Evolutionary conservation across 2,113 vertebrate genomes (phyloP).

Genomic region (Catagonus wagneri): DNA sequence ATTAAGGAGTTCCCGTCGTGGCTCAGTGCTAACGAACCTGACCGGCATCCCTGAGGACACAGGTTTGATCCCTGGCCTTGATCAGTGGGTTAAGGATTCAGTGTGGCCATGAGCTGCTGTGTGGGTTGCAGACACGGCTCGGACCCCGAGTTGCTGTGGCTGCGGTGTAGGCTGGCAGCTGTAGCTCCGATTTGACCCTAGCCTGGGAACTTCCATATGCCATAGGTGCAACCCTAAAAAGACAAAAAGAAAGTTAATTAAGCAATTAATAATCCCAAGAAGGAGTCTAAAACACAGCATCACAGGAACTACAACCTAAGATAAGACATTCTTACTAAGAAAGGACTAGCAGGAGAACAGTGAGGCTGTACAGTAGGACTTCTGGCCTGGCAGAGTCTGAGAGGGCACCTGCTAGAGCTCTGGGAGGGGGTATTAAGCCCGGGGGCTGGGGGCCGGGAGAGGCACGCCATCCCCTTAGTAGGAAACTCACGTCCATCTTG

Average conservation of each 20-base stretch:
- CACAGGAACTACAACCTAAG: not conserved
- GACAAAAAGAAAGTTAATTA: not conserved
- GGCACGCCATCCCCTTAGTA: accelerated
- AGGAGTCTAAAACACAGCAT: not conserved
- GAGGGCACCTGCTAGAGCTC: not conserved
- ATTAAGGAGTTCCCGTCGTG: not conserved
- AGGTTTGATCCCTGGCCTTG: too few relatives aligned
- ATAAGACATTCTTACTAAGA: not conserved
- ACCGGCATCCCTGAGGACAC: too few relatives aligned
- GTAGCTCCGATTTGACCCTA: too few relatives aligned
- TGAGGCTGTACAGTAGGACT: not conserved
- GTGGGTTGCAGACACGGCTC: too few relatives aligned
- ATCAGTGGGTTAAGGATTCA: too few relatives aligned
- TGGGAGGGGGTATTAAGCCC: accelerated
- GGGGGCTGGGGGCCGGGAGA: not conserved
- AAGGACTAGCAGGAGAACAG: not conserved
- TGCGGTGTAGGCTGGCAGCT: too few relatives aligned
- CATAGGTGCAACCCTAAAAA: too few relatives aligned
- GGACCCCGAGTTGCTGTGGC: too few relatives aligned
- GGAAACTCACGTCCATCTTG: conserved; percentile 93
- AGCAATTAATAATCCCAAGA: not conserved
- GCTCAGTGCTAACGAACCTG: too few relatives aligned
- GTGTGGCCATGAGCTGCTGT: too few relatives aligned
- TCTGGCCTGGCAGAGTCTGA: not conserved
- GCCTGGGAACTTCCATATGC: too few relatives aligned